Percentiles rank a stretch among this genome's conserved stretches.
Evolutionary conservation across 2,888 invertebrate genomes (phyloP).

Genomic region (Fragum fragum): DNA sequence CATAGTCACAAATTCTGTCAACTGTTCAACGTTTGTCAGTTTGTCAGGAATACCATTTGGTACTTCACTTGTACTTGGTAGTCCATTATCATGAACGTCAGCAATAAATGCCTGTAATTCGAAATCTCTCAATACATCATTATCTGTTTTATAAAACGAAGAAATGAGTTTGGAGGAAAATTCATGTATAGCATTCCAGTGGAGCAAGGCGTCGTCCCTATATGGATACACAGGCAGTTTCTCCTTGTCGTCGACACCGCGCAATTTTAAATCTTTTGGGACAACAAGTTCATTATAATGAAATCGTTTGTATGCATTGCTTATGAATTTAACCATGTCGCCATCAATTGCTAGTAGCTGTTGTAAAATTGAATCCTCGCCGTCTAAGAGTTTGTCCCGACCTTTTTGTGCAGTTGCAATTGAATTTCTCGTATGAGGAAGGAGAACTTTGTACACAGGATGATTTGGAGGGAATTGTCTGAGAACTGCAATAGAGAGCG

Average conservation of each 20-base stretch:
- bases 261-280: slow-evolving; percentile 44
- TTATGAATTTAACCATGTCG: slow-evolving; percentile 30
- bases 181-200: slow-evolving; percentile 50
- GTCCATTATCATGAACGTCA: slow-evolving; percentile 55
- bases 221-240: slow-evolving; percentile 60
- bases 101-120: slow-evolving; percentile 55
- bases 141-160: slow-evolving; percentile 52
- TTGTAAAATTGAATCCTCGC: slow-evolving; percentile 55
- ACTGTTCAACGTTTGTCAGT: slow-evolving; percentile 38
- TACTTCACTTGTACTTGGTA: slow-evolving; percentile 35
- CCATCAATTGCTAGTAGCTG: slow-evolving; percentile 54
- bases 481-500: slow-evolving; percentile 48
- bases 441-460: slow-evolving; percentile 60
- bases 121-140: slow-evolving; percentile 45
- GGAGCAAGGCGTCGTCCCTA: slow-evolving; percentile 57
- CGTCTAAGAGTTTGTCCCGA: slow-evolving; percentile 46
- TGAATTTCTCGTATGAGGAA: slow-evolving; percentile 52
- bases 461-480: slow-evolving; percentile 62
- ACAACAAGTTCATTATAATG: slow-evolving; percentile 45
- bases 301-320: slow-evolving; percentile 47
- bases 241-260: slow-evolving; percentile 54
- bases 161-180: slow-evolving; percentile 48
- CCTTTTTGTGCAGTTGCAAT: slow-evolving; percentile 60
- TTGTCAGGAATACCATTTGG: slow-evolving; percentile 57
- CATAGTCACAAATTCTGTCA: slow-evolving; percentile 55